Conservation (phyloP, 2,113 vertebrate genomes). For the Onychostoma macrolepis region DNA sequence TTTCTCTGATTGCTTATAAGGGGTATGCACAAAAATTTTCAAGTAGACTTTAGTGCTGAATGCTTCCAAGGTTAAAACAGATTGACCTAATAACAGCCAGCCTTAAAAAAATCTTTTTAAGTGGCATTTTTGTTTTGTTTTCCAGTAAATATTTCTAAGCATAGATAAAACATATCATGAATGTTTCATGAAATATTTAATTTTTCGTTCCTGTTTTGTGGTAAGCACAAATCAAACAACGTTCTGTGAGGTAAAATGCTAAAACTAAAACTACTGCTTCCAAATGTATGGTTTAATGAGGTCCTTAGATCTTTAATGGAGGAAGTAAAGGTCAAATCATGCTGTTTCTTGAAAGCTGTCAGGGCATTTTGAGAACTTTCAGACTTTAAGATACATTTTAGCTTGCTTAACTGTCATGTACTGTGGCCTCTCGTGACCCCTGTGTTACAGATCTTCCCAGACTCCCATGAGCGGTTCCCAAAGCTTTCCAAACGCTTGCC, state of each 20-base stretch:
- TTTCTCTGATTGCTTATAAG: constrained; percentile 9
- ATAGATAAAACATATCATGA: neutral
- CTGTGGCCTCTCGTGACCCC: neutral
- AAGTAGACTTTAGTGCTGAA: constrained; percentile 8
- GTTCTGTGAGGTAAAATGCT: neutral
- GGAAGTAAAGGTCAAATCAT: neutral
- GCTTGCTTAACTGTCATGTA: neutral
- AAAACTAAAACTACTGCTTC: neutral
- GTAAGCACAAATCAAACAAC: neutral
- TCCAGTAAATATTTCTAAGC: neutral
- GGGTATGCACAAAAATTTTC: neutral
- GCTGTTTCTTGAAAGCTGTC: neutral
- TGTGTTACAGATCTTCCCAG: constrained; percentile 75
- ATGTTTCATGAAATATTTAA: neutral
- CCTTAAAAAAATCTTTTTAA: neutral
- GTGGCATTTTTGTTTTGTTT: neutral
- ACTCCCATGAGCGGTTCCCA: constrained; percentile 78
- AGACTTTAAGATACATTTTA: neutral
- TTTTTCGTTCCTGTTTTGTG: neutral
- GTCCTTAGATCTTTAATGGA: neutral
- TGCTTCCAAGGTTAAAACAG: neutral
- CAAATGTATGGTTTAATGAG: neutral
- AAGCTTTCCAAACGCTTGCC: constrained; percentile 83
- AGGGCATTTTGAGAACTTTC: neutral
- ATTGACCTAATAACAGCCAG: neutral